phyloP scores from a whole-genome alignment of 2,888 invertebrate species.

The Ophion obscuratus region DNA sequence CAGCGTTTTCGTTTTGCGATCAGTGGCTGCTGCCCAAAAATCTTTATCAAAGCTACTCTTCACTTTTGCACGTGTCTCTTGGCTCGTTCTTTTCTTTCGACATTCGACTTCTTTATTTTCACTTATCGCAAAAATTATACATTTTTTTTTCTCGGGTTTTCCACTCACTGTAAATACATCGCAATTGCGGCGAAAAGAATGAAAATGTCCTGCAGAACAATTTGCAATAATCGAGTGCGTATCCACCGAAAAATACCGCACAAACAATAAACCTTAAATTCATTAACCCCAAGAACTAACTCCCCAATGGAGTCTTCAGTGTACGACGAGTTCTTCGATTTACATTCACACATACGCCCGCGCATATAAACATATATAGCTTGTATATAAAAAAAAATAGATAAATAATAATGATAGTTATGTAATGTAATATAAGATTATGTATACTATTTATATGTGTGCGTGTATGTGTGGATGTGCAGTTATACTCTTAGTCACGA shows the following conservation, averaged over 20 bases:
- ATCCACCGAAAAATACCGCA: conserved; percentile 31
- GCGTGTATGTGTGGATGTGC: background rate
- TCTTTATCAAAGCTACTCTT: conserved; percentile 12
- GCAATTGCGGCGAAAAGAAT: background rate
- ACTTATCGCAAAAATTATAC: background rate
- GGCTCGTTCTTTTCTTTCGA: conserved; percentile 4
- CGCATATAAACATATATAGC: background rate
- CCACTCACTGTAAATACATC: conserved; percentile 16
- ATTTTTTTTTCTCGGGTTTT: too few species aligned
- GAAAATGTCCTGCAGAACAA: background rate
- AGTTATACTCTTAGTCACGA: background rate
- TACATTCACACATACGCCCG: background rate
- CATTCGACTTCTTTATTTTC: background rate
- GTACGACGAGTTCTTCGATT: too few species aligned
- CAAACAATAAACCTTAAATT: conserved; percentile 9
- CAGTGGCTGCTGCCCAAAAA: conserved; percentile 55
- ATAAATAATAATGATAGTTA: background rate
- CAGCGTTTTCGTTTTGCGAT: conserved; percentile 46
- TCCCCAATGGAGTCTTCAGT: too few species aligned
- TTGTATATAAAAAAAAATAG: background rate
- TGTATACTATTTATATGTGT: background rate
- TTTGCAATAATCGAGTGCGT: conserved; percentile 40
- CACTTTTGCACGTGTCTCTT: conserved; percentile 5
- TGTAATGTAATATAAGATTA: background rate
- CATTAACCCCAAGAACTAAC: too few species aligned